phyloP scores from a whole-genome alignment of 1,140 invertebrate genomes.

The Heliconius hermathena region DNA sequence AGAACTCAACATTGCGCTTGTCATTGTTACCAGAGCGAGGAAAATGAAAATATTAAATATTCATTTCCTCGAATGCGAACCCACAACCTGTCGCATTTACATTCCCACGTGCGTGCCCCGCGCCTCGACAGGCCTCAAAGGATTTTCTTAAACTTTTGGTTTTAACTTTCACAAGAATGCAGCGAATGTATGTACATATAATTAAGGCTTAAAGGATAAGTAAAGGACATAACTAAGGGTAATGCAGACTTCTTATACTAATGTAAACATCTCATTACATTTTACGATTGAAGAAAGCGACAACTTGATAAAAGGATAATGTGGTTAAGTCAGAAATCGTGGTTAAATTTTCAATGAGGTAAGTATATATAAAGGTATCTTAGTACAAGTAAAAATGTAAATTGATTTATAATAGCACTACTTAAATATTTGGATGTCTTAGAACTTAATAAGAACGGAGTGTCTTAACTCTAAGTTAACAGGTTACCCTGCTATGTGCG shows the following conservation, averaged over 20 bases:
- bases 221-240: background rate
- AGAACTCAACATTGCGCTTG: too few species aligned
- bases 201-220: background rate
- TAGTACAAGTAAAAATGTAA: too few species aligned
- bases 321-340: constrained; percentile 6
- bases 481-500: background rate
- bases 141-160: background rate
- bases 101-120: too few species aligned
- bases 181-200: background rate
- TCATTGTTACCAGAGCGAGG: too few species aligned
- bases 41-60: too few species aligned
- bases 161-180: background rate
- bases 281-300: constrained; percentile 13
- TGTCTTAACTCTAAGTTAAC: background rate
- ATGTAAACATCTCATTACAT: constrained; percentile 6
- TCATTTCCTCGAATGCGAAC: too few species aligned
- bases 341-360: background rate
- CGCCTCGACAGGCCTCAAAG: too few species aligned
- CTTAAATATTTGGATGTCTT: too few species aligned
- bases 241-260: background rate
- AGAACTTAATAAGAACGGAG: background rate
- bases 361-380: background rate
- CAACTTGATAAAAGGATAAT: constrained; percentile 8
- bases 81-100: too few species aligned
- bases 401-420: too few species aligned